These are phyloP conservation scores for Vanessa atalanta DNA, from an alignment of 1,140 invertebrate genomes.

Conservation along the genomic window DNA sequence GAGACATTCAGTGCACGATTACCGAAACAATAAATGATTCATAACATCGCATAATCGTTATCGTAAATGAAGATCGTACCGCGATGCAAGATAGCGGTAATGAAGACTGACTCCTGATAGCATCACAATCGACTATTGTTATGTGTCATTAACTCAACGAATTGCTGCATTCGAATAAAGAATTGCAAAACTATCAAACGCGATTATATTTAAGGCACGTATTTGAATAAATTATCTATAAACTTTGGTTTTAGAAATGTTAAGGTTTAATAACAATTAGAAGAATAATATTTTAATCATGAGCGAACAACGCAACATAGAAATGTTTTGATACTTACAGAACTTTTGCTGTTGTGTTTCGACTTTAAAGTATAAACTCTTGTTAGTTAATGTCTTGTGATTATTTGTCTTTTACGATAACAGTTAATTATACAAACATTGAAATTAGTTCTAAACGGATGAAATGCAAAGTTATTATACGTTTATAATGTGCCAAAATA, in stretches of 20 bases:
- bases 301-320: no score
- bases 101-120: slow-evolving; percentile 48
- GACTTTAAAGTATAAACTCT: background rate
- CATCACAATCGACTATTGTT: slow-evolving; percentile 62
- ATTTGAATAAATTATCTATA: background rate
- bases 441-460: slow-evolving; percentile 12
- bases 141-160: slow-evolving; percentile 38
- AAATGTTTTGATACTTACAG: background rate
- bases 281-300: no score
- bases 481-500: slow-evolving; percentile 64
- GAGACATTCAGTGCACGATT: slow-evolving; percentile 58
- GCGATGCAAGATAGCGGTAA: slow-evolving; percentile 47
- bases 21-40: slow-evolving; percentile 58
- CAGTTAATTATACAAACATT: background rate
- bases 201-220: slow-evolving; percentile 3
- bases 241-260: background rate
- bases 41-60: slow-evolving; percentile 52
- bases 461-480: slow-evolving; percentile 16
- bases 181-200: background rate
- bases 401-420: background rate
- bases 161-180: slow-evolving; percentile 20
- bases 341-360: background rate
- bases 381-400: background rate
- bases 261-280: no score
- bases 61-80: slow-evolving; percentile 47